phyloP scores from a whole-genome alignment of 2,797 vertebrate species.

The Gallinago stenura region DNA sequence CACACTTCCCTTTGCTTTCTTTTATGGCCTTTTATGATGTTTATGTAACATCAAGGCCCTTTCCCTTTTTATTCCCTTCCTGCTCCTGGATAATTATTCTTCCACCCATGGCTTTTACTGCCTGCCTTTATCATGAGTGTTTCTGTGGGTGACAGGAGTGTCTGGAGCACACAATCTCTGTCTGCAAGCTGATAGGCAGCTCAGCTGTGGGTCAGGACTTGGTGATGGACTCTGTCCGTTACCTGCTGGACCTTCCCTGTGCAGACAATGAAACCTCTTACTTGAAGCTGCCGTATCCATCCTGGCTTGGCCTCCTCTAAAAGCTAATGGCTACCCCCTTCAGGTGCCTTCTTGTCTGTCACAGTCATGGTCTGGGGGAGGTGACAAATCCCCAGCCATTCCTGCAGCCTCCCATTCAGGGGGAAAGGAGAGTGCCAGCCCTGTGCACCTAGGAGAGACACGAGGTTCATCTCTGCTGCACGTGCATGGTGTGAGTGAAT shows the following conservation, averaged over 20 bases:
- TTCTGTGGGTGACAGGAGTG: conserved; percentile 38
- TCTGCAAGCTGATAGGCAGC: background rate
- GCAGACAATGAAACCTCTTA: background rate
- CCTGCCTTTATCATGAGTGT: conserved; percentile 29
- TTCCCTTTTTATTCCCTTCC: conserved; percentile 57
- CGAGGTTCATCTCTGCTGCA: background rate
- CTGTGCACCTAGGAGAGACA: background rate
- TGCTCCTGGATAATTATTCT: conserved; percentile 23
- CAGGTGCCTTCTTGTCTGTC: background rate
- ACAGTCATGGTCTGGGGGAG: background rate
- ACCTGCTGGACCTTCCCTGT: background rate
- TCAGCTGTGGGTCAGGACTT: background rate
- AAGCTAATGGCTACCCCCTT: background rate
- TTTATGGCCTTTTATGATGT: conserved; percentile 67
- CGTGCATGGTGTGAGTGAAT: background rate
- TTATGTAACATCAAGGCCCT: conserved; percentile 52
- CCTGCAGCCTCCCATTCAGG: background rate
- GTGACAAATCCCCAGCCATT: background rate
- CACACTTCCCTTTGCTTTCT: conserved; percentile 47
- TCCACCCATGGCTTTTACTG: conserved; percentile 35
- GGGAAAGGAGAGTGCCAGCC: background rate
- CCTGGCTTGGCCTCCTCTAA: background rate
- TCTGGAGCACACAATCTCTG: conserved; percentile 1
- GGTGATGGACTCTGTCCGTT: background rate
- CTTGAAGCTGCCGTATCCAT: accelerated